phyloP scores from a whole-genome alignment of 2,797 vertebrate species.

The Pseudochirops cupreus region DNA sequence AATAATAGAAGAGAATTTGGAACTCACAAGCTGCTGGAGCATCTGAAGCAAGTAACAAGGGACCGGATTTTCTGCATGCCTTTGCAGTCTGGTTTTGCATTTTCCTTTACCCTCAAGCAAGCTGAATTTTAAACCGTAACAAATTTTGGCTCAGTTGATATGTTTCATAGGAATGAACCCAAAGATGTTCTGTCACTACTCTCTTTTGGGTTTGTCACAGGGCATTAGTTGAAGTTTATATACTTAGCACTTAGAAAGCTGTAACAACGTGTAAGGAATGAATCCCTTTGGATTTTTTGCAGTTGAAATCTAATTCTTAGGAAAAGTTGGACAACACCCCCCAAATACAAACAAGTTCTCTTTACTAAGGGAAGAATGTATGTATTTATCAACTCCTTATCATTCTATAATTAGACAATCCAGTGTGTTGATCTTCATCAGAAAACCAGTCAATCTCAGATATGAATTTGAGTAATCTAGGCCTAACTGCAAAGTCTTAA shows the following conservation, averaged over 20 bases:
- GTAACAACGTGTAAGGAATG: not conserved
- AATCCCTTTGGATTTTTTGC: slow-evolving; percentile 7
- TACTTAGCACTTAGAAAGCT: not conserved
- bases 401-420: not conserved
- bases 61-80: slow-evolving; percentile 17
- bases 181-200: slow-evolving; percentile 56
- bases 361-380: not conserved
- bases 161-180: slow-evolving; percentile 34
- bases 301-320: slow-evolving; percentile 32
- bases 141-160: slow-evolving; percentile 43
- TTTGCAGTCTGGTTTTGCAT: slow-evolving; percentile 46
- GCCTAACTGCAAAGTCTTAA: slow-evolving; percentile 23
- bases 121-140: slow-evolving; percentile 49
- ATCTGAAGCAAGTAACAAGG: slow-evolving; percentile 10
- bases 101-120: slow-evolving; percentile 22
- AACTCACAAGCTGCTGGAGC: slow-evolving; percentile 3
- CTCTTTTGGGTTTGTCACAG: slow-evolving; percentile 56
- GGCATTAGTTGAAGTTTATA: slow-evolving; percentile 50
- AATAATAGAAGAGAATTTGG: slow-evolving; percentile 5
- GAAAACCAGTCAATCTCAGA: slow-evolving; percentile 1
- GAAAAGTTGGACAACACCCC: not conserved
- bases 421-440: slow-evolving; percentile 25
- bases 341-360: not conserved
- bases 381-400: not conserved
- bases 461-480: slow-evolving; percentile 27